phyloP scores from a whole-genome alignment of 2,888 invertebrate genomes.

The Ametastegia equiseti region DNA sequence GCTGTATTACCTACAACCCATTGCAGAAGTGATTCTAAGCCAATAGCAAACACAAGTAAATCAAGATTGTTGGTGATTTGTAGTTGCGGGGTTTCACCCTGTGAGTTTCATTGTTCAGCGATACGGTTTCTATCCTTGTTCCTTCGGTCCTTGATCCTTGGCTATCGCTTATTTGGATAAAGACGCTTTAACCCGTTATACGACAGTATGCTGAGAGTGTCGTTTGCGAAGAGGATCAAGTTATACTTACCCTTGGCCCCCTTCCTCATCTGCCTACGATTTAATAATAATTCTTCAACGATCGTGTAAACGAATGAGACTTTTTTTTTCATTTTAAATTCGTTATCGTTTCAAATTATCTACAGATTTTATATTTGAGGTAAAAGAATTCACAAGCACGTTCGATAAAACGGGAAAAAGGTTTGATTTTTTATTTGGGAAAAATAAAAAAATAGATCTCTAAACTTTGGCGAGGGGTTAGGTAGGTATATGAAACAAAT shows the following conservation, averaged over 20 bases:
- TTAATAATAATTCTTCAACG: background rate
- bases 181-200: constrained; percentile 34
- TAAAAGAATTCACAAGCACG: no score
- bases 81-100: constrained; percentile 60
- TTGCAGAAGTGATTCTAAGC: constrained; percentile 72
- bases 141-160: constrained; percentile 35
- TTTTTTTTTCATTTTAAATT: background rate
- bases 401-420: no score
- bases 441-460: background rate
- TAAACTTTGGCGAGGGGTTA: background rate
- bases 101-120: constrained; percentile 47
- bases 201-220: background rate
- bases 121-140: constrained; percentile 41
- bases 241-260: background rate
- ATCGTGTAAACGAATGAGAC: background rate
- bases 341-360: no score
- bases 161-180: constrained; percentile 44
- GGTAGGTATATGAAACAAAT: constrained; percentile 39
- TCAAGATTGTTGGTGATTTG: constrained; percentile 75
- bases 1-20: constrained; percentile 64
- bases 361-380: no score
- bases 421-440: background rate
- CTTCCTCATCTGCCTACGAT: background rate
- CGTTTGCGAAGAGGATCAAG: constrained; percentile 38
- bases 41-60: constrained; percentile 75